Conservation (phyloP, 2,888 invertebrate genomes). For the Nemotelus pantherinus region DNA sequence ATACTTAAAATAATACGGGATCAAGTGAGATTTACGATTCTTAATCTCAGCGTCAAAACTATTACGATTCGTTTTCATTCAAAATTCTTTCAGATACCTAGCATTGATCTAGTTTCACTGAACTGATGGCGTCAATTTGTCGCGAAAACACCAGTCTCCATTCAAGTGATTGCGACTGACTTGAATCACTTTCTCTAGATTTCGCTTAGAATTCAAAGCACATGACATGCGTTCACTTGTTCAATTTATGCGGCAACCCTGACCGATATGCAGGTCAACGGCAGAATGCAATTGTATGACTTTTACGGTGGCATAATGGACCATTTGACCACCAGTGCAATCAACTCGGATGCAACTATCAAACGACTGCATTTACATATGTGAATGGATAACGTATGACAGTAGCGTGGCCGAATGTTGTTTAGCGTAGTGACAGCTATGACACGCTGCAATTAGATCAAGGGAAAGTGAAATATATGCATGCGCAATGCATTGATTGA, state of each 20-base stretch:
- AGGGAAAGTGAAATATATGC: slow-evolving; percentile 39
- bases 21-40: too few species aligned
- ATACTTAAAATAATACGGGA: too few species aligned
- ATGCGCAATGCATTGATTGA: slow-evolving; percentile 24
- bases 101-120: too few species aligned
- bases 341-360: slow-evolving; percentile 33
- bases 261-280: slow-evolving; percentile 29
- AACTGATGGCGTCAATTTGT: too few species aligned
- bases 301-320: slow-evolving; percentile 32
- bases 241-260: background rate
- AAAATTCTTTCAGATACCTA: too few species aligned
- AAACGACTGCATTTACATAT: background rate
- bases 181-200: too few species aligned
- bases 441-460: slow-evolving; percentile 42
- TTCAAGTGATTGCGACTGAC: too few species aligned
- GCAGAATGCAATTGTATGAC: slow-evolving; percentile 24
- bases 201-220: too few species aligned
- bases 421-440: background rate
- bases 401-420: background rate
- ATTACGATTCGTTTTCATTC: too few species aligned
- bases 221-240: too few species aligned
- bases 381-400: background rate
- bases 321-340: slow-evolving; percentile 34
- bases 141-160: too few species aligned
- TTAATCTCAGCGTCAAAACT: too few species aligned